Evolutionary conservation across 2,888 invertebrate species (phyloP).

Genomic region (Aleiodes alternator): DNA sequence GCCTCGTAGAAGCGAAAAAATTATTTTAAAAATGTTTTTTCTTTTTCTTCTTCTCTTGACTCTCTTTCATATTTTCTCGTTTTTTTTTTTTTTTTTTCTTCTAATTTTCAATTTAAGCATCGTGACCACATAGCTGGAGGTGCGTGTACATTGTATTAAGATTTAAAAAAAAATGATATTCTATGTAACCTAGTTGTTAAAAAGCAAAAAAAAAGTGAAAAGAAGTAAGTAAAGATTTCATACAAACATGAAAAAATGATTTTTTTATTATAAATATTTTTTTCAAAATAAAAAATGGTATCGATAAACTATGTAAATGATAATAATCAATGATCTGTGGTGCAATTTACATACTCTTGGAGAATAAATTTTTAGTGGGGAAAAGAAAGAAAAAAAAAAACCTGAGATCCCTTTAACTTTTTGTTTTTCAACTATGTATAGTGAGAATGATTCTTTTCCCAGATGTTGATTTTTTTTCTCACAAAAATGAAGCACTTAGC

Average conservation of each 20-base stretch:
- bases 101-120: constrained; percentile 39
- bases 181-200: constrained; percentile 67
- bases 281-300: not conserved
- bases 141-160: constrained; percentile 55
- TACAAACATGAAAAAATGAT: constrained; percentile 55
- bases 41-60: constrained; percentile 5
- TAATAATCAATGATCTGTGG: too few species aligned
- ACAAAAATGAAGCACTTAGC: constrained; percentile 32
- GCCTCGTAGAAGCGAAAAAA: constrained; percentile 34
- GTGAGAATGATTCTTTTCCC: constrained; percentile 32
- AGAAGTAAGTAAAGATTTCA: constrained; percentile 64
- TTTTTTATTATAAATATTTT: constrained; percentile 25
- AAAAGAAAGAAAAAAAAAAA: not conserved
- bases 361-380: not conserved
- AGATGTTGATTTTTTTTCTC: constrained; percentile 41
- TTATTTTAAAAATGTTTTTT: constrained; percentile 29
- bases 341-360: too few species aligned
- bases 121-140: constrained; percentile 56
- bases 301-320: not conserved
- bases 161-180: constrained; percentile 55
- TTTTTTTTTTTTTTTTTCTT: constrained; percentile 4
- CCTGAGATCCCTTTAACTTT: not conserved
- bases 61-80: not conserved
- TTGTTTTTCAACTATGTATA: not conserved
- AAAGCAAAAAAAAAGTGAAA: constrained; percentile 45